A percentile compares a stretch with the other conserved stretches of the same genome.
Conservation (phyloP, 2,888 invertebrate species). For the Rhimphoctona megacephalus region DNA sequence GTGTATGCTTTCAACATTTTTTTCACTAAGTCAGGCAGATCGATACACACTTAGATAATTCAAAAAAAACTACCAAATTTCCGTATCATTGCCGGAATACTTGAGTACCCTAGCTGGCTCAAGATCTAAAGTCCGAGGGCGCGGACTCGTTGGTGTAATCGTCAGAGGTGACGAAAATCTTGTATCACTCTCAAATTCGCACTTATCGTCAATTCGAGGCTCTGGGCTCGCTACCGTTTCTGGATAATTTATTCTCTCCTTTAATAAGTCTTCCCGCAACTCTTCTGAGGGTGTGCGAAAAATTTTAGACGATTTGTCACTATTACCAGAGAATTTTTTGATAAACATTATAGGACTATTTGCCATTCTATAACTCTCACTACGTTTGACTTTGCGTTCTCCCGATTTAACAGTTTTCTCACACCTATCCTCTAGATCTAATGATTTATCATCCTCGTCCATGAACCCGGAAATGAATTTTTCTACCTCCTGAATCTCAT, state of each 20-base stretch:
- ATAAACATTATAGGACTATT: conserved; percentile 90
- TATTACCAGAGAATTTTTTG: conserved; percentile 84
- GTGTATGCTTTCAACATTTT: background rate
- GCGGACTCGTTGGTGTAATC: conserved; percentile 86
- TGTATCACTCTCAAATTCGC: conserved; percentile 83
- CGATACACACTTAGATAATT: background rate
- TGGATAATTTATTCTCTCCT: conserved; percentile 90
- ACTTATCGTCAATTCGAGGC: conserved; percentile 77
- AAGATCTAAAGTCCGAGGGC: conserved; percentile 88
- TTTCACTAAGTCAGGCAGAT: background rate
- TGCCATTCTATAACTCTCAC: conserved; percentile 94
- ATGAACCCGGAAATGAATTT: conserved; percentile 36
- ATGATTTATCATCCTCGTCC: conserved; percentile 49
- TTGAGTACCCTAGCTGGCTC: conserved; percentile 89
- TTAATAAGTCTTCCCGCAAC: conserved; percentile 85
- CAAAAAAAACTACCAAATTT: conserved; percentile 89
- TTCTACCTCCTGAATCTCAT: conserved; percentile 41
- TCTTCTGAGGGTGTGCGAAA: conserved; percentile 83
- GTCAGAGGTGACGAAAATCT: conserved; percentile 32
- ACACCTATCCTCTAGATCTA: conserved; percentile 50
- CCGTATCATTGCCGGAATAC: conserved; percentile 89
- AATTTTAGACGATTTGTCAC: conserved; percentile 79
- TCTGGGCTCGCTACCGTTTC: conserved; percentile 87
- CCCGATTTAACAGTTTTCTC: conserved; percentile 58
- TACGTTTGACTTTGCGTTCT: conserved; percentile 89